Evolutionary conservation across 2,888 invertebrate genomes (phyloP), one percentile per base, ranked within the genome.

Genomic region (Minunthozetes semirufus): DNA sequence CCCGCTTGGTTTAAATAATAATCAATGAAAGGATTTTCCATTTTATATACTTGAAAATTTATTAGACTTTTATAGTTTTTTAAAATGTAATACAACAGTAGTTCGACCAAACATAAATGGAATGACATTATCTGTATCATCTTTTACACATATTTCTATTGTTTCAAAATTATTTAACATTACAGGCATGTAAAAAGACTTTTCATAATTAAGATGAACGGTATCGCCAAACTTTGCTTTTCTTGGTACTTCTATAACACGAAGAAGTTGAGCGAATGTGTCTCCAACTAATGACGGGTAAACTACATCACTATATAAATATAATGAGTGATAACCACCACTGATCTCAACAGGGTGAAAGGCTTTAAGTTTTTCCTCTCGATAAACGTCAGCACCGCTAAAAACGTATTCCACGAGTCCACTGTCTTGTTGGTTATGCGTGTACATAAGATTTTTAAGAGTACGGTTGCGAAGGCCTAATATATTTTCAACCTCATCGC

Each of bases 61-160:
- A 33, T 29, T 61, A 6, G 1, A n/a, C 33, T 71, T 71, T 27
- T 71, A 46, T 53, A 53, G 11, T 48, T 56, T 72, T 56, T 53
- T 73, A 15, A 73, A 73, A 66, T 73, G 73, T 46, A 73, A 29
- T 19, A 27, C 48, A 15, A 63, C 5, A 38, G 61, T 13, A 9
- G 50, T 22, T 46, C 48, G 2, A 9, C 73, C 73, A 25, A 25
- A 59, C 27, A 48, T 46, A 48, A 73, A 73, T 27, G 48, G 61
- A 13, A 73, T 73, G 13, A 29, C 6, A 11, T 6, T 4, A 22
- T 63, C 66, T 19, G 11, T 27, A 59, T 73, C 66, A 73, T 73
- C 73, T 59, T 46, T 42, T 22, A 73, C 17, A 15, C 25, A 25
- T 13, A 73, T 73, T 59, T 63, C 61, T 22, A 73, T 73, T 6